Percentiles rank a stretch among this genome's conserved stretches.
phyloP scores from a whole-genome alignment of 1,140 invertebrate species.

The Aphaenogaster floridana region DNA sequence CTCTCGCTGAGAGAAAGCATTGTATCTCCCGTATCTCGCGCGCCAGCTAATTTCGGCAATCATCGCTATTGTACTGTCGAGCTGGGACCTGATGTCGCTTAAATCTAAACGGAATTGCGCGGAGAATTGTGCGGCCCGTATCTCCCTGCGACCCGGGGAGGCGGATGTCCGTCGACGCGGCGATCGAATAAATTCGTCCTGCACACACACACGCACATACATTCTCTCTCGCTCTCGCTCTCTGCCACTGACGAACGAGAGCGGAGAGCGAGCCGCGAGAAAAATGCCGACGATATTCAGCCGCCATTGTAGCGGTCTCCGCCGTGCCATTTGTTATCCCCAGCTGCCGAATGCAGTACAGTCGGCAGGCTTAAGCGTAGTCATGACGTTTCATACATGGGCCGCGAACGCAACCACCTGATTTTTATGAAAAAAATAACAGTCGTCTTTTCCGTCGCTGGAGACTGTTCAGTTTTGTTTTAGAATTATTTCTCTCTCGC shows the following conservation, averaged over 20 bases:
- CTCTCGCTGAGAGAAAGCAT: constrained; percentile 24
- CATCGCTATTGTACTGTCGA: constrained; percentile 76
- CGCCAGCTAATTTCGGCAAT: constrained; percentile 80
- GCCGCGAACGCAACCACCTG: background rate
- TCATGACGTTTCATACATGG: constrained; percentile 41
- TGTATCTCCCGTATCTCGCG: constrained; percentile 62
- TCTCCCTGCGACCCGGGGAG: constrained; percentile 22
- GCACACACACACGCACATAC: too few relatives aligned
- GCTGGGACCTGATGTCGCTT: constrained; percentile 68
- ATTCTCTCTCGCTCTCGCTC: too few relatives aligned
- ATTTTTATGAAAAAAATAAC: background rate
- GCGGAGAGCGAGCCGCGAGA: constrained; percentile 1
- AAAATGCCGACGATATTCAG: constrained; percentile 56
- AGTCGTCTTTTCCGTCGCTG: background rate
- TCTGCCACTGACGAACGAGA: constrained; percentile 14
- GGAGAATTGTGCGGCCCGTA: background rate
- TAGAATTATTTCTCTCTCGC: background rate
- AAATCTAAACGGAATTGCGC: constrained; percentile 71
- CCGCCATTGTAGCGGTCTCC: constrained; percentile 55
- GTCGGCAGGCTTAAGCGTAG: constrained; percentile 18
- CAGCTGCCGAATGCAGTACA: constrained; percentile 44
- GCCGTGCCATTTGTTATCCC: constrained; percentile 48
- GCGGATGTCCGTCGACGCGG: constrained; percentile 41
- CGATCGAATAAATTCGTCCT: constrained; percentile 45
- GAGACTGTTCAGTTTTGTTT: background rate